These are phyloP conservation scores for Ostrea edulis DNA, from an alignment of 1,140 invertebrate species.

Conservation along the genomic window DNA sequence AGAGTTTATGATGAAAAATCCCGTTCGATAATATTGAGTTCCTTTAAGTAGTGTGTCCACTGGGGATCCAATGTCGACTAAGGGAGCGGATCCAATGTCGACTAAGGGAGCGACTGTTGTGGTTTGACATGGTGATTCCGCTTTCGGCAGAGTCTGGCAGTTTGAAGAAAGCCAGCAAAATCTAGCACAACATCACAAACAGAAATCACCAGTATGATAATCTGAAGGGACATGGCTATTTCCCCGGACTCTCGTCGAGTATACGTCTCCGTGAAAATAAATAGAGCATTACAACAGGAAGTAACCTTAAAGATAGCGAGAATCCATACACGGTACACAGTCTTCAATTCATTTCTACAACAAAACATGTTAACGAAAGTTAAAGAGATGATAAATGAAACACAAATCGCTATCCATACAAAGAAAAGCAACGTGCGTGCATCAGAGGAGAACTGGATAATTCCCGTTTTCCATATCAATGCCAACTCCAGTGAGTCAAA, in stretches of 20 bases:
- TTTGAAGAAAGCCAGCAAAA: not conserved
- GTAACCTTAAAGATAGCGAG: conserved; percentile 21
- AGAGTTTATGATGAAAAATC: too few relatives aligned
- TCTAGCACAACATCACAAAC: conserved; percentile 13
- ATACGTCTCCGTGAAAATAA: conserved; percentile 21
- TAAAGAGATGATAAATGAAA: conserved; percentile 23
- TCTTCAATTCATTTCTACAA: conserved; percentile 25
- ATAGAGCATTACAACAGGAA: conserved; percentile 15
- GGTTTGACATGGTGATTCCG: conserved; percentile 21
- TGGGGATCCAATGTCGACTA: not conserved
- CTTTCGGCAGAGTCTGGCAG: conserved; percentile 16
- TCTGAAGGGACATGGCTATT: not conserved
- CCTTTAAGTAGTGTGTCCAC: not conserved
- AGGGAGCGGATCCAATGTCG: not conserved
- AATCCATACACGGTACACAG: not conserved
- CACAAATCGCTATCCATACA: conserved; percentile 7
- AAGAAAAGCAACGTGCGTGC: conserved; percentile 2
- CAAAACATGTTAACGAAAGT: conserved; percentile 17
- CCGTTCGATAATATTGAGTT: not conserved
- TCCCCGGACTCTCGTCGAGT: not conserved
- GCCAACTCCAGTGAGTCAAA: conserved; percentile 26
- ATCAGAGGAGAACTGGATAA: conserved; percentile 17
- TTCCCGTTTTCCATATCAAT: conserved; percentile 26
- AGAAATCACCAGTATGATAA: conserved; percentile 29
- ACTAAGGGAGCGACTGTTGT: not conserved